Conservation (phyloP, 2,797 vertebrate genomes). For the Chaenodraco wilsoni region DNA sequence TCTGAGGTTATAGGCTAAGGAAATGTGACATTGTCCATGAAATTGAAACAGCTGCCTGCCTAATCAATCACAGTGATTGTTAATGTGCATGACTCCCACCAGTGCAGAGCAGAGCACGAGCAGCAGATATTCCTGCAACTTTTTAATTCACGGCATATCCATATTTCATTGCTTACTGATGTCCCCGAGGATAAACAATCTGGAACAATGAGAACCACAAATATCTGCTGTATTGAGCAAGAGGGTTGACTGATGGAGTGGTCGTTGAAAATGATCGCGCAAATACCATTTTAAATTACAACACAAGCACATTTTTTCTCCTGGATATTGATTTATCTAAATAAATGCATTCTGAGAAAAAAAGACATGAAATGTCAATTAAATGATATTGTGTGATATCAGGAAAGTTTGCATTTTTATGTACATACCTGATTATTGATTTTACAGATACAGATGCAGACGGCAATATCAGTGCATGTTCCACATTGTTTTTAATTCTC, state of each 20-base stretch:
- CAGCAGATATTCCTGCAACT: conserved; percentile 63
- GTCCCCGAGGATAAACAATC: conserved; percentile 57
- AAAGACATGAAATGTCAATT: conserved; percentile 32
- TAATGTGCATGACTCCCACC: conserved; percentile 56
- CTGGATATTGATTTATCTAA: conserved; percentile 57
- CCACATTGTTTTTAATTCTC: neutral
- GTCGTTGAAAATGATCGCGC: conserved; percentile 71
- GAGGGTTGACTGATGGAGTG: conserved; percentile 63
- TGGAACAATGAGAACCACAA: conserved; percentile 56
- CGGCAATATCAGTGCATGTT: neutral
- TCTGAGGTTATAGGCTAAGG: conserved; percentile 69
- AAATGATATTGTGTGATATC: conserved; percentile 16
- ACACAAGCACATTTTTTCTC: conserved; percentile 40
- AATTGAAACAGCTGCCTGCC: conserved; percentile 71
- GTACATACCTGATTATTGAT: neutral
- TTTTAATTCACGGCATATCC: conserved; percentile 66
- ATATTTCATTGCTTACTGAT: conserved; percentile 66
- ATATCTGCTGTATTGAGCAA: conserved; percentile 61
- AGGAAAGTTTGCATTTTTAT: conserved; percentile 3
- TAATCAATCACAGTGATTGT: conserved; percentile 73
- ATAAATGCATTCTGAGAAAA: conserved; percentile 43
- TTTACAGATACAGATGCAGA: neutral
- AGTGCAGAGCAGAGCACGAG: conserved; percentile 40
- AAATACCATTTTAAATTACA: conserved; percentile 73
- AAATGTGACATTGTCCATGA: conserved; percentile 77